These are phyloP conservation scores for Onychomys torridus DNA, from an alignment of 2,797 vertebrate genomes.

Conservation along the genomic window DNA sequence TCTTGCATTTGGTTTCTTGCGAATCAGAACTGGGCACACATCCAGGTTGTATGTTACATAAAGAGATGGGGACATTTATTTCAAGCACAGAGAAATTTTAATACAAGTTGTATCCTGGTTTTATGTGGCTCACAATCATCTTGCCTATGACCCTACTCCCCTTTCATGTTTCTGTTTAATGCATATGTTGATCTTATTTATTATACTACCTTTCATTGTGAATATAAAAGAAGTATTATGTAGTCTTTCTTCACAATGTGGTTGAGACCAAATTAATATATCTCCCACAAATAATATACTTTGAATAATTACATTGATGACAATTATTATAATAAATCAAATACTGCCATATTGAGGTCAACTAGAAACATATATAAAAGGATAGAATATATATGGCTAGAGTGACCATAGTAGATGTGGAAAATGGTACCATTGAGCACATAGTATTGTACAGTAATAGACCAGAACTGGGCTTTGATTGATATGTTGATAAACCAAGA, in stretches of 20 bases:
- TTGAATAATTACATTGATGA: not conserved
- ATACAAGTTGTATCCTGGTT: not conserved
- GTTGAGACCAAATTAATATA: not conserved
- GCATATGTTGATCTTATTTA: not conserved
- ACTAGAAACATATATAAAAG: not conserved
- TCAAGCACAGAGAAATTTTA: not conserved
- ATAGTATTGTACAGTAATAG: no score
- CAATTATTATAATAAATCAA: not conserved
- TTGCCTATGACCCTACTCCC: accelerated
- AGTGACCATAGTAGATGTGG: no score
- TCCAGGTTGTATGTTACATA: not conserved
- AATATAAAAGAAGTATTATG: not conserved
- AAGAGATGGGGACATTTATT: not conserved
- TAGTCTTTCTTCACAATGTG: not conserved
- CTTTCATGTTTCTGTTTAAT: not conserved
- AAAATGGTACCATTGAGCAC: accelerated
- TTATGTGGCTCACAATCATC: not conserved
- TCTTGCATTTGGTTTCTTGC: not conserved
- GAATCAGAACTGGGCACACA: not conserved
- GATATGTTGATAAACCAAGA: not conserved
- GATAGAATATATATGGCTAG: not conserved
- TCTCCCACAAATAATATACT: not conserved
- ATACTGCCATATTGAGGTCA: not conserved
- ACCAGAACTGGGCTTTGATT: not conserved
- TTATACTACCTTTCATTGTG: not conserved